Percentiles rank a stretch among this genome's conserved stretches.
Evolutionary conservation across 2,888 invertebrate genomes (phyloP).

Genomic region (Hemicrepidius hirtus): DNA sequence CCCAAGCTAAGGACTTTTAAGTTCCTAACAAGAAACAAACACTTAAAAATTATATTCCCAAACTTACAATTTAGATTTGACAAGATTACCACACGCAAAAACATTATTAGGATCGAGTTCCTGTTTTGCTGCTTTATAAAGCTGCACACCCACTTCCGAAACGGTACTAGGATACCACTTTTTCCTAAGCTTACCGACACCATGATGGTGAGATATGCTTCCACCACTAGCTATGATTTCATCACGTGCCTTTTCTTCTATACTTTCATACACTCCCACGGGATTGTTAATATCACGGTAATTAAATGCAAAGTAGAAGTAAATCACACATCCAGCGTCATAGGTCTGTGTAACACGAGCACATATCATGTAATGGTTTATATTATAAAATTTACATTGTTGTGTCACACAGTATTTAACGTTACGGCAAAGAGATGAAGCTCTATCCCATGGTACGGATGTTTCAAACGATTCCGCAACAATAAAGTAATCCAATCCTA

Average conservation of each 20-base stretch:
- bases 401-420: slow-evolving; percentile 87
- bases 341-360: slow-evolving; percentile 97
- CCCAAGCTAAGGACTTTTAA: too few relatives aligned
- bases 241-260: slow-evolving; percentile 91
- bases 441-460: slow-evolving; percentile 97
- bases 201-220: slow-evolving; percentile 97
- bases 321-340: slow-evolving; percentile 97
- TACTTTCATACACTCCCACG: slow-evolving; percentile 88
- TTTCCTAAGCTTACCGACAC: slow-evolving; percentile 93
- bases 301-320: slow-evolving; percentile 74
- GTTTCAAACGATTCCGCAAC: slow-evolving; percentile 99
- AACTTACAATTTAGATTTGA: slow-evolving; percentile 66
- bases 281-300: slow-evolving; percentile 82
- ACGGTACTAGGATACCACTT: slow-evolving; percentile 91
- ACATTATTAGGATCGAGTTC: slow-evolving; percentile 96
- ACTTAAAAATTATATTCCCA: too few relatives aligned
- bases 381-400: slow-evolving; percentile 77
- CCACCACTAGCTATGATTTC: slow-evolving; percentile 94
- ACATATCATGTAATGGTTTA: slow-evolving; percentile 81
- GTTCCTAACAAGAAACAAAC: too few relatives aligned
- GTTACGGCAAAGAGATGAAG: slow-evolving; percentile 87
- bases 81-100: slow-evolving; percentile 91
- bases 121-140: slow-evolving; percentile 88
- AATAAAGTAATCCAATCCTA: slow-evolving; percentile 90
- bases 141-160: slow-evolving; percentile 84